Evolutionary conservation across 2,797 vertebrate species (phyloP).

Genomic region (Enteromius unitaeniatus): DNA sequence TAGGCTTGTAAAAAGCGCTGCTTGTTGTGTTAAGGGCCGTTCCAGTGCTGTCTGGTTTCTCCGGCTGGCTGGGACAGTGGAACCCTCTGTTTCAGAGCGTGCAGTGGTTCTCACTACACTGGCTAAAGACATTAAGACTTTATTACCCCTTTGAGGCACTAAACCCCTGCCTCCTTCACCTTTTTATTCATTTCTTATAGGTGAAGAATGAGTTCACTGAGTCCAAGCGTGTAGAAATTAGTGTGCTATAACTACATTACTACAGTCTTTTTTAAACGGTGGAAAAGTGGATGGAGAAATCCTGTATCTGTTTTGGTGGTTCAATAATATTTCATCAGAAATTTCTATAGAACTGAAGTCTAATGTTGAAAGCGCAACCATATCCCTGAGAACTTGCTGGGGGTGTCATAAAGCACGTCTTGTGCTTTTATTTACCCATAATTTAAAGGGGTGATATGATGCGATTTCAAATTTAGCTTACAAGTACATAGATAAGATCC

Average conservation of each 20-base stretch:
- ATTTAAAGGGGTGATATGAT: too few species aligned
- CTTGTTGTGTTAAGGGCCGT: constrained; percentile 44
- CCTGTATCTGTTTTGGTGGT: not conserved
- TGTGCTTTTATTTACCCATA: too few species aligned
- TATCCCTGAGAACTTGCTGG: constrained; percentile 39
- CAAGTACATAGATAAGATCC: too few species aligned
- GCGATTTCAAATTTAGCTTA: too few species aligned
- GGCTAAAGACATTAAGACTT: constrained; percentile 48
- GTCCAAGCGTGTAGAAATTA: not conserved
- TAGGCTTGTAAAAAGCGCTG: constrained; percentile 51
- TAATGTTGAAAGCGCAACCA: constrained; percentile 38
- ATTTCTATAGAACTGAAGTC: too few species aligned
- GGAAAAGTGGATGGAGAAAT: not conserved
- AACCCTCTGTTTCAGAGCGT: constrained; percentile 41
- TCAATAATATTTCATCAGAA: not conserved
- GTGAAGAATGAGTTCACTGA: constrained; percentile 41
- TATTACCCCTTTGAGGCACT: constrained; percentile 47
- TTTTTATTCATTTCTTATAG: constrained; percentile 36
- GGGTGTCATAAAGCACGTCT: too few species aligned
- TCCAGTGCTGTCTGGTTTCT: constrained; percentile 37
- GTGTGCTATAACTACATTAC: not conserved
- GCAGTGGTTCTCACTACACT: constrained; percentile 23
- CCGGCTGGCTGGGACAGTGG: constrained; percentile 40
- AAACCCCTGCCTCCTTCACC: constrained; percentile 27
- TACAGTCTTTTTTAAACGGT: not conserved